These are phyloP conservation scores for Amphiduros pacificus DNA, from an alignment of 2,888 invertebrate species.

Conservation along the genomic window DNA sequence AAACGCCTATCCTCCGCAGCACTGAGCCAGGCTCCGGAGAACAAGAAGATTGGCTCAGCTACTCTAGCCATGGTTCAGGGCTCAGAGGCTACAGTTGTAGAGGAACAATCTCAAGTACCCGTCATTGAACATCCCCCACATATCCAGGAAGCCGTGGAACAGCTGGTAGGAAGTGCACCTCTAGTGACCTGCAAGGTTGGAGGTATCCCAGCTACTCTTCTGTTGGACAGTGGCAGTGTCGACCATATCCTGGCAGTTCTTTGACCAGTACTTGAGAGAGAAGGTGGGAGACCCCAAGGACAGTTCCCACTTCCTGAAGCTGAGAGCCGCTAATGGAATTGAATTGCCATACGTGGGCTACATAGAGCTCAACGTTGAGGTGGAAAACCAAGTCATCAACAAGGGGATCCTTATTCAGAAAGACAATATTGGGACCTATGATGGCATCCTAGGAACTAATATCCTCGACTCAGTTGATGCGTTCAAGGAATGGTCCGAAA, in stretches of 20 bases:
- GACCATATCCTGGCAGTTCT: neutral
- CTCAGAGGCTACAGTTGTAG: too few relatives aligned
- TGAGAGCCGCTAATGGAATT: neutral
- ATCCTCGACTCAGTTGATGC: neutral
- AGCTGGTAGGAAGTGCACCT: neutral
- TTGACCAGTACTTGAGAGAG: neutral
- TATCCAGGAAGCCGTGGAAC: too few relatives aligned
- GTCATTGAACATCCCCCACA: too few relatives aligned
- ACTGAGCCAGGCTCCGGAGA: neutral
- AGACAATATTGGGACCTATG: neutral
- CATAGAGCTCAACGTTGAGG: neutral
- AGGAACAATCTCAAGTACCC: too few relatives aligned
- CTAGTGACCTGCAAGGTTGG: neutral
- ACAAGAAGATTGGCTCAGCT: neutral
- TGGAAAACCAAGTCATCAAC: neutral
- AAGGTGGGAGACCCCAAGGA: neutral
- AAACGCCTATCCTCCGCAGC: neutral
- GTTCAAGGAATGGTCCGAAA: neutral
- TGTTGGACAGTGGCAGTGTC: neutral
- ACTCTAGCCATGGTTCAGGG: too few relatives aligned
- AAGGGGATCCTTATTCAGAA: neutral
- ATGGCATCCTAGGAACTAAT: neutral
- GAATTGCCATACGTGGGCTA: neutral
- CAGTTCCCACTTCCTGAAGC: neutral
- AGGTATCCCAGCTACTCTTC: neutral